phyloP scores from a whole-genome alignment of 1,140 invertebrate genomes.

The Himalopsyche phryganea region DNA sequence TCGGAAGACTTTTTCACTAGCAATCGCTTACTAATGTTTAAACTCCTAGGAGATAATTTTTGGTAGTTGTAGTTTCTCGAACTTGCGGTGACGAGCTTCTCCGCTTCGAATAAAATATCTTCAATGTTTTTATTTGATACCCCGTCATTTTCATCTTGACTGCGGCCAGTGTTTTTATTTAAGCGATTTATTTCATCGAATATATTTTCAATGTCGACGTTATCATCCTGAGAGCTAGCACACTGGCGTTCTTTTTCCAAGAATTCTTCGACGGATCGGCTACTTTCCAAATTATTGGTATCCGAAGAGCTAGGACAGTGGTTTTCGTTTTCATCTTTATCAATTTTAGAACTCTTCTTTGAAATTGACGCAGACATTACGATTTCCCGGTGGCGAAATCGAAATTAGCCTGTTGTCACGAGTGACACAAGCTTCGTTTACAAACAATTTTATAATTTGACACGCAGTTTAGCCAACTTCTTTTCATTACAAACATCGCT shows the following conservation, averaged over 20 bases:
- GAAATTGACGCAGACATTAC: no score
- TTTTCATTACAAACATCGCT: no score
- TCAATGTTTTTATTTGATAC: conserved; percentile 21
- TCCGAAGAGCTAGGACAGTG: no score
- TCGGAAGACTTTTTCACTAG: background rate
- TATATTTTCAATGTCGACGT: conserved; percentile 21
- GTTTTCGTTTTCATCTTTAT: no score
- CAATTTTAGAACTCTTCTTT: no score
- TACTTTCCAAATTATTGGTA: conserved; percentile 9
- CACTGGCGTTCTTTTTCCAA: conserved; percentile 18
- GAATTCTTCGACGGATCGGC: conserved; percentile 23
- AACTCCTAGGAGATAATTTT: background rate
- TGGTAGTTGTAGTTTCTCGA: background rate
- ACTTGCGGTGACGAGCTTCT: conserved; percentile 12
- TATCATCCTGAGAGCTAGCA: background rate
- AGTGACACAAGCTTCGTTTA: background rate
- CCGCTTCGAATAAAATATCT: conserved; percentile 23
- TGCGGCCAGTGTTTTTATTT: background rate
- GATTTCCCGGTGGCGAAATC: no score
- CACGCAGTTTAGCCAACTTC: background rate
- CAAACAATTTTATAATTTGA: background rate
- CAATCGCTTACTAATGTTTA: background rate
- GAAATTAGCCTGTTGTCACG: no score
- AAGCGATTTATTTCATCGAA: conserved; percentile 23
- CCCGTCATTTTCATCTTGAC: background rate